These are phyloP conservation scores for Scaeva pyrastri DNA, from an alignment of 2,888 invertebrate genomes.

Conservation along the genomic window DNA sequence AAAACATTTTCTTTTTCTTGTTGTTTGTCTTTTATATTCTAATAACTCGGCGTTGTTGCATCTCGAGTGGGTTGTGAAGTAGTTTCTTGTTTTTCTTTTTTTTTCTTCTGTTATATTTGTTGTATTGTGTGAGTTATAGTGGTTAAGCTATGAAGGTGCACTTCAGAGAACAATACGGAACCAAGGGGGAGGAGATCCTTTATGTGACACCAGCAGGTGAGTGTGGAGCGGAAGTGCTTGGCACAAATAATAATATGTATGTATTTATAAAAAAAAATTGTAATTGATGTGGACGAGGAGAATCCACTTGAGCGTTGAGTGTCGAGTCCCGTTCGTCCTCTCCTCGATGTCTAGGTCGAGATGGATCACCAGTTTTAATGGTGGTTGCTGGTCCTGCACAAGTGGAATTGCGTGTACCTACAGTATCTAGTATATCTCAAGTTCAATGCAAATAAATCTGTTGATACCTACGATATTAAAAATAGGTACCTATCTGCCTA, in stretches of 20 bases:
- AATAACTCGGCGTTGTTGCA: conserved; percentile 30
- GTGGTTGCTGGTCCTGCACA: background rate
- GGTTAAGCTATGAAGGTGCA: conserved; percentile 82
- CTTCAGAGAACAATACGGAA: conserved; percentile 84
- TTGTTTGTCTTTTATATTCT: conserved; percentile 19
- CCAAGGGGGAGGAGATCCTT: conserved; percentile 83
- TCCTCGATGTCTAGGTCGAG: background rate
- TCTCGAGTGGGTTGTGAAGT: conserved; percentile 61
- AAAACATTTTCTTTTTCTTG: conserved; percentile 25
- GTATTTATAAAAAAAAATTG: background rate
- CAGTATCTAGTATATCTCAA: conserved; percentile 2
- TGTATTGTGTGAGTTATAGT: conserved; percentile 43
- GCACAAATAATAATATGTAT: conserved; percentile 6
- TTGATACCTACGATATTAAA: background rate
- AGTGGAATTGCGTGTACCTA: background rate
- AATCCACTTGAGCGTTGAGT: background rate
- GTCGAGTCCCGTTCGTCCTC: no score
- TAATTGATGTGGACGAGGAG: conserved; percentile 44
- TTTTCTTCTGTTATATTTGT: conserved; percentile 5
- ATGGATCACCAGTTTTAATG: background rate
- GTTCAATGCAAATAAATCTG: conserved; percentile 29
- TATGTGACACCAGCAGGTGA: conserved; percentile 84
- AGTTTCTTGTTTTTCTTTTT: conserved; percentile 5
- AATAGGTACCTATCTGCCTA: no score
- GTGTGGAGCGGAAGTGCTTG: conserved; percentile 42